Conservation (phyloP, 2,113 vertebrate genomes). For the Taxidea taxus region DNA sequence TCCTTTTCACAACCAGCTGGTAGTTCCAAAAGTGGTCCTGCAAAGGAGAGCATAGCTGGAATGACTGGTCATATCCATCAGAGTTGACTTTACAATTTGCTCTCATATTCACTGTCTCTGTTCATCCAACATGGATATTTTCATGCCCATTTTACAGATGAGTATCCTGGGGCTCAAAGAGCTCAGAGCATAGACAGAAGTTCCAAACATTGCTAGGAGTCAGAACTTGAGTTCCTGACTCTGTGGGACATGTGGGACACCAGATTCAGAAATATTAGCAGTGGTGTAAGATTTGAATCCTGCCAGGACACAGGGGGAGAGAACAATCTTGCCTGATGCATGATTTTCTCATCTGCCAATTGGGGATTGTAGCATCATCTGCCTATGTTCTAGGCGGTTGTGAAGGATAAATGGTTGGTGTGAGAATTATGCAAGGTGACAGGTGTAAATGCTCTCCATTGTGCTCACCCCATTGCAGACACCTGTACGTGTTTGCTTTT, state of each 20-base stretch:
- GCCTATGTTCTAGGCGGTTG: neutral
- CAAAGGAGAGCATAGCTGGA: neutral
- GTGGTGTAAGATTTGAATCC: neutral
- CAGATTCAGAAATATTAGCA: neutral
- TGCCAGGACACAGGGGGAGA: fast-evolving
- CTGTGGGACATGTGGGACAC: neutral
- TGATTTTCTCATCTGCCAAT: neutral
- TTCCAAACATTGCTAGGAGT: neutral
- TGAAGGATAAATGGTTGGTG: neutral
- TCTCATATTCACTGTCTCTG: neutral
- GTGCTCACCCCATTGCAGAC: fast-evolving
- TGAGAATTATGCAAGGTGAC: neutral
- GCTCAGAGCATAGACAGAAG: neutral
- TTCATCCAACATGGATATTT: neutral
- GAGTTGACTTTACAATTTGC: fast-evolving
- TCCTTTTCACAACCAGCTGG: neutral
- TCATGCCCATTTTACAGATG: neutral
- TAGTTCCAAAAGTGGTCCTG: neutral
- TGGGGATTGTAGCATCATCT: neutral
- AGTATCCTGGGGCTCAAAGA: neutral
- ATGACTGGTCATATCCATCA: neutral
- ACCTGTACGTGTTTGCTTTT: neutral
- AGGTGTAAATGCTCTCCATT: fast-evolving
- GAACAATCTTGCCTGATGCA: neutral
- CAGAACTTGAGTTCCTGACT: neutral